Base-by-base conservation (phyloP, 2,113 vertebrate species). In the Ailurus styani region DNA sequence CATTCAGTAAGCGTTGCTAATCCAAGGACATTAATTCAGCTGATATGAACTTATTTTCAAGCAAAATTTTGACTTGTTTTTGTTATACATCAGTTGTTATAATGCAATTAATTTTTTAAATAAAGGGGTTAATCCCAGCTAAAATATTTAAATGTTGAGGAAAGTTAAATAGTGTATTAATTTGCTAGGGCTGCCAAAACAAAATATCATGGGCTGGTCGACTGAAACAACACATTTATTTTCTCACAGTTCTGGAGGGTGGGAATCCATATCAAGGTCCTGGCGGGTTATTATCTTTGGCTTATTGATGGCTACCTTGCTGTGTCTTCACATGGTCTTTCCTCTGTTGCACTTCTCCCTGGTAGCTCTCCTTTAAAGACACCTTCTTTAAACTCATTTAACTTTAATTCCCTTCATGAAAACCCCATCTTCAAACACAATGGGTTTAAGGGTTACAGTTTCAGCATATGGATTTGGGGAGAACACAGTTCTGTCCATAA, bases 41-140 rank as follows among this genome's bases (percentile, higher is more conserved):
- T 50, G 55, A n/a, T 42, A 21, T 20, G 9, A 91, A 66, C 4
- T 7, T 86, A 55, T 34, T 93, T 75, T 45, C 9, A 75, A 77
- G 47, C 27, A 72, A 17, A 64, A 27, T 55, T 77, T 15, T 82
- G 11, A 23, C 11, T 91, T 90, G 1, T 78, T 82, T 37, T 37
- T 79, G 13, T 57, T 75, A 37, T 29, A 47, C 47, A 34, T 37
- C 21, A 14, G 1, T 14, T 42, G 3, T 81, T 83, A 54, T 17
- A 55, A 92, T 68, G 15, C 29, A 93, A 66, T 57, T 88, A 57
- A 54, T 64, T 70, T 37, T 93, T 79, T 40, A 10, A 75, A 73
- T 70, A 14, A 73, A 70, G 62, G 1, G 2, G 7, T 50, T 68
- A 84, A 54, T 91, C 29, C 5, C n/a, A 90, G 31, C 13, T 82